These are phyloP conservation scores for Megaleporinus macrocephalus DNA, from an alignment of 2,113 vertebrate species.

Conservation along the genomic window DNA sequence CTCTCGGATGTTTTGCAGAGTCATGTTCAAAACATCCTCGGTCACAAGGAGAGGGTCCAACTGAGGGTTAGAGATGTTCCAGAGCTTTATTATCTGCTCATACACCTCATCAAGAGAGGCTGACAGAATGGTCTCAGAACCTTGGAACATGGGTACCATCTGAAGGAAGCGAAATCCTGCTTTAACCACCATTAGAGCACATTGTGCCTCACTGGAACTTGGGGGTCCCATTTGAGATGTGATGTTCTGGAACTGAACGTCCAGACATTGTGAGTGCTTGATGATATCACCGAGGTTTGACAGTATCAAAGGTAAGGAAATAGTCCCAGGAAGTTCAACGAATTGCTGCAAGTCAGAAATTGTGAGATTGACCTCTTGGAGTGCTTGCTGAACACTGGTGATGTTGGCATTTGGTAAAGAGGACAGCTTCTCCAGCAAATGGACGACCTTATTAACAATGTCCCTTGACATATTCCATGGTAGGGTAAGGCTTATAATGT, in stretches of 20 bases:
- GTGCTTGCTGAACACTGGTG: conserved; percentile 60
- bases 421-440: conserved; percentile 64
- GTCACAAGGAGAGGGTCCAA: conserved; percentile 44
- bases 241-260: conserved; percentile 25
- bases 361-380: conserved; percentile 68
- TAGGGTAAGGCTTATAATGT: conserved; percentile 65
- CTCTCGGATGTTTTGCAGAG: conserved; percentile 63
- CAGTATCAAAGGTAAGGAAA: conserved; percentile 59
- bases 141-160: conserved; percentile 54
- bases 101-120: conserved; percentile 57
- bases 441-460: conserved; percentile 57
- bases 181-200: conserved; percentile 61
- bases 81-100: conserved; percentile 53
- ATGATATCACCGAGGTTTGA: conserved; percentile 53
- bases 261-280: conserved; percentile 48
- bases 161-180: conserved; percentile 59
- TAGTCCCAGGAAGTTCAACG: conserved; percentile 47
- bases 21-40: conserved; percentile 47
- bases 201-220: conserved; percentile 45
- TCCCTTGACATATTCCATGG: conserved; percentile 54
- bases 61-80: conserved; percentile 38
- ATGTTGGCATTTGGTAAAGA: conserved; percentile 58
- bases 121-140: conserved; percentile 40
- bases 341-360: conserved; percentile 63
- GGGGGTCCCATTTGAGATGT: background rate